Evolutionary conservation across 2,797 vertebrate species (phyloP).

Genomic region (Pseudochaenichthys georgianus): DNA sequence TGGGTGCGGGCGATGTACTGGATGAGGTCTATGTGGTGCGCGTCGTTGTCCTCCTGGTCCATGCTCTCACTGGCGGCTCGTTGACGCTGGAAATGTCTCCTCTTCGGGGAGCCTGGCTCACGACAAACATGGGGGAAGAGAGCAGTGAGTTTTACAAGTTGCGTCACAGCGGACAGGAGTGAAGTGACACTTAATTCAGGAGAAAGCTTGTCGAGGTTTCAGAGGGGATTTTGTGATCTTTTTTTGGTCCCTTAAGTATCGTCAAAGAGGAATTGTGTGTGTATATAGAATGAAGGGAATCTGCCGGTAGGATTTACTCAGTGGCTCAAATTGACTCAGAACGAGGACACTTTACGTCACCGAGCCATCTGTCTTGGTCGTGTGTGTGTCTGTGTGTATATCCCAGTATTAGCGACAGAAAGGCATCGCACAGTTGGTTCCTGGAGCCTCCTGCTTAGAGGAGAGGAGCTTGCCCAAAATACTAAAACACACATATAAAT

Average conservation of each 20-base stretch:
- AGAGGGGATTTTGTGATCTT: conserved; percentile 42
- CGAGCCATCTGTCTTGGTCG: conserved; percentile 79
- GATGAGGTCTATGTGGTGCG: conserved; percentile 91
- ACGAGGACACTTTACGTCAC: conserved; percentile 73
- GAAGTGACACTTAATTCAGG: conserved; percentile 45
- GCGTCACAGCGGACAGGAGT: conserved; percentile 27
- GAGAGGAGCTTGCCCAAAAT: conserved; percentile 29
- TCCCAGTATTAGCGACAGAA: conserved; percentile 58
- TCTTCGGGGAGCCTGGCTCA: conserved; percentile 92
- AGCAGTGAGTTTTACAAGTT: conserved; percentile 28
- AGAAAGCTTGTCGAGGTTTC: conserved; percentile 42
- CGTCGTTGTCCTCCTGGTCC: conserved; percentile 91
- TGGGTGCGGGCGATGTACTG: conserved; percentile 94
- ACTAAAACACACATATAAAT: conserved; percentile 29
- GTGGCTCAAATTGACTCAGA: conserved; percentile 72
- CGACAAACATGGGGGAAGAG: conserved; percentile 1
- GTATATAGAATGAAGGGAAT: conserved; percentile 41
- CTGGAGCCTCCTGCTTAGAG: conserved; percentile 54
- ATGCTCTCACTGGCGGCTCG: conserved; percentile 96
- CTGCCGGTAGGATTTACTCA: conserved; percentile 62
- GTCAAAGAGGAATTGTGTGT: conserved; percentile 33
- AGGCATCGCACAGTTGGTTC: conserved; percentile 70
- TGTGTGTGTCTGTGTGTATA: conserved; percentile 52
- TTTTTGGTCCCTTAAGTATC: conserved; percentile 15
- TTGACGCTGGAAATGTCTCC: conserved; percentile 97